Evolutionary conservation across 2,113 vertebrate species (phyloP).

Genomic region (Aegithalos caudatus): DNA sequence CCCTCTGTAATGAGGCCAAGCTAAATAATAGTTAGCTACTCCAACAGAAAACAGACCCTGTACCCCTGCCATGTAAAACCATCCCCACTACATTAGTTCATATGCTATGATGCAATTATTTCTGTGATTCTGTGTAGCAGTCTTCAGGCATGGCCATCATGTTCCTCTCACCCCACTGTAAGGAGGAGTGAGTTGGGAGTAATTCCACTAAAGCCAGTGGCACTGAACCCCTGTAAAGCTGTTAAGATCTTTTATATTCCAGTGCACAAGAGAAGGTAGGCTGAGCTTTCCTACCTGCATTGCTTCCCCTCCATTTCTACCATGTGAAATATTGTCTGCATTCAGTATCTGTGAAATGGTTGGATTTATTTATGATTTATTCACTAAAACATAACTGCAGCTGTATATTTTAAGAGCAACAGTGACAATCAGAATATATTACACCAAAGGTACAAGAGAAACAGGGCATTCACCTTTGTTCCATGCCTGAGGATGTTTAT

Average conservation of each 20-base stretch:
- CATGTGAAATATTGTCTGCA: not conserved
- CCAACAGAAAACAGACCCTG: not conserved
- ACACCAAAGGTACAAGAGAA: not conserved
- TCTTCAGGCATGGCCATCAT: not conserved
- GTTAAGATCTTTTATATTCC: not conserved
- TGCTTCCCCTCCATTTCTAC: not conserved
- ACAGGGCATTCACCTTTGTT: not conserved
- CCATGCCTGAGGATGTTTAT: not conserved
- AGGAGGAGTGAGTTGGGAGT: not conserved
- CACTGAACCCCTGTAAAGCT: not conserved
- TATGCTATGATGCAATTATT: not conserved
- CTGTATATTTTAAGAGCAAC: not conserved
- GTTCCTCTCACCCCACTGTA: not conserved
- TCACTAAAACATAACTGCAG: not conserved
- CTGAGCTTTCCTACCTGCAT: not conserved
- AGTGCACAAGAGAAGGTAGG: not conserved
- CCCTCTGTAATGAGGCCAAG: not conserved
- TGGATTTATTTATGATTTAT: slow-evolving; percentile 1
- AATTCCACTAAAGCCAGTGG: not conserved
- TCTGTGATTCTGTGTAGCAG: not conserved
- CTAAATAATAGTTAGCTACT: not conserved
- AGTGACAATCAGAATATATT: not conserved
- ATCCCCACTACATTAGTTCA: not conserved
- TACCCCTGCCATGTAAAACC: not conserved
- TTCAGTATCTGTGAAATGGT: not conserved